phyloP scores from a whole-genome alignment of 1,140 invertebrate genomes.

The Zaprionus ornatus region DNA sequence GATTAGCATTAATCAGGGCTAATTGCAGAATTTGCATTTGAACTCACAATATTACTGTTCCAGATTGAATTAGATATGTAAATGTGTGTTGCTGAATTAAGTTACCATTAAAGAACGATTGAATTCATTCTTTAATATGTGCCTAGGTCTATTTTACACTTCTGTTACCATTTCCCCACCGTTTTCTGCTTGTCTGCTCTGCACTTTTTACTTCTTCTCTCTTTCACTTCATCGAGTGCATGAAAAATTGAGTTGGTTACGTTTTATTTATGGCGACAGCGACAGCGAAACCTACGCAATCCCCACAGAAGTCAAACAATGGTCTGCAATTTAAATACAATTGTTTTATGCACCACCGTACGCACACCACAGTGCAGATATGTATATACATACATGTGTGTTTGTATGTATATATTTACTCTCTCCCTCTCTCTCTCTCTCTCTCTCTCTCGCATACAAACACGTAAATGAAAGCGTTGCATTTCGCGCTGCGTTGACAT shows the following conservation, averaged over 20 bases:
- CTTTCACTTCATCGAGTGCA: conserved; percentile 7
- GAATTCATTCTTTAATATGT: not conserved
- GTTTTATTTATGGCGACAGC: conserved; percentile 68
- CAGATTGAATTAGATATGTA: too few relatives aligned
- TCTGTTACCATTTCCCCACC: not conserved
- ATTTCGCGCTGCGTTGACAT: conserved; percentile 39
- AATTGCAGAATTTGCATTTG: not conserved
- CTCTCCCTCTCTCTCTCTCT: too few relatives aligned
- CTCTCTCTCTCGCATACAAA: not conserved
- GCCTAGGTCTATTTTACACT: not conserved
- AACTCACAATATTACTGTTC: too few relatives aligned
- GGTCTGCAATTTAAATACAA: conserved; percentile 77
- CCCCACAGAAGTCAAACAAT: conserved; percentile 73
- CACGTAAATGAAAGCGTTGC: not conserved
- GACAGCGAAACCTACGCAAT: conserved; percentile 50
- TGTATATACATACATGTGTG: not conserved
- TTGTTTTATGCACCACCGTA: conserved; percentile 61
- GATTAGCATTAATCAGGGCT: conserved; percentile 4
- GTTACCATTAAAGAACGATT: not conserved
- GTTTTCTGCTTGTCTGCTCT: not conserved
- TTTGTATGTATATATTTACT: not conserved
- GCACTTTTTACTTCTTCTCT: not conserved
- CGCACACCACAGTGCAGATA: conserved; percentile 2
- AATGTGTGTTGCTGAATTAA: not conserved
- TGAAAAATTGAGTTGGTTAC: conserved; percentile 73